phyloP scores from a whole-genome alignment of 2,113 vertebrate species.

The Gymnobelideus leadbeateri region DNA sequence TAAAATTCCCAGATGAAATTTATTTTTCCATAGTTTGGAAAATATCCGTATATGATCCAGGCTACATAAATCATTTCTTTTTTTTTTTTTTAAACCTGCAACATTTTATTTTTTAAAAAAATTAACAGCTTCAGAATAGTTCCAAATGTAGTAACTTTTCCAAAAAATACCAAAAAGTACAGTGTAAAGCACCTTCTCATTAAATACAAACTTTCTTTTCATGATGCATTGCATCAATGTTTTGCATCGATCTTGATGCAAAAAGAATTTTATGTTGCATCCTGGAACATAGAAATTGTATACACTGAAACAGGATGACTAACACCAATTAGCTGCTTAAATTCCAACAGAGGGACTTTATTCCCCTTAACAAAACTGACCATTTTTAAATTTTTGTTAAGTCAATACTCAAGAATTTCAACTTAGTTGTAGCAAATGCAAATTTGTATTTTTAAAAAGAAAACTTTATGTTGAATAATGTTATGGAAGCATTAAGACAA shows the following conservation, averaged over 20 bases:
- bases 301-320: conserved; percentile 81
- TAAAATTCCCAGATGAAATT: neutral
- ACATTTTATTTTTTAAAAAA: conserved; percentile 86
- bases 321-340: conserved; percentile 74
- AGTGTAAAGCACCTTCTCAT: conserved; percentile 87
- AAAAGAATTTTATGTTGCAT: conserved; percentile 84
- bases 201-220: conserved; percentile 88
- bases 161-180: conserved; percentile 88
- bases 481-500: conserved; percentile 74
- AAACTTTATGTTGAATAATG: conserved; percentile 70
- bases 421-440: conserved; percentile 76
- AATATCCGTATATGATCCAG: neutral
- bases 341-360: conserved; percentile 73
- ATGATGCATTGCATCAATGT: conserved; percentile 90
- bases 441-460: conserved; percentile 79
- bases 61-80: no score
- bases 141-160: conserved; percentile 86
- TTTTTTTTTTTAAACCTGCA: no score
- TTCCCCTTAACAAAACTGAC: conserved; percentile 63
- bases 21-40: neutral
- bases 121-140: conserved; percentile 87
- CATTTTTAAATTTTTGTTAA: conserved; percentile 71
- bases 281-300: conserved; percentile 73
- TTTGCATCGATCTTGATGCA: conserved; percentile 87
- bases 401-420: conserved; percentile 74